Base-by-base conservation (phyloP, 2,797 vertebrate species). In the Malurus splendens region DNA sequence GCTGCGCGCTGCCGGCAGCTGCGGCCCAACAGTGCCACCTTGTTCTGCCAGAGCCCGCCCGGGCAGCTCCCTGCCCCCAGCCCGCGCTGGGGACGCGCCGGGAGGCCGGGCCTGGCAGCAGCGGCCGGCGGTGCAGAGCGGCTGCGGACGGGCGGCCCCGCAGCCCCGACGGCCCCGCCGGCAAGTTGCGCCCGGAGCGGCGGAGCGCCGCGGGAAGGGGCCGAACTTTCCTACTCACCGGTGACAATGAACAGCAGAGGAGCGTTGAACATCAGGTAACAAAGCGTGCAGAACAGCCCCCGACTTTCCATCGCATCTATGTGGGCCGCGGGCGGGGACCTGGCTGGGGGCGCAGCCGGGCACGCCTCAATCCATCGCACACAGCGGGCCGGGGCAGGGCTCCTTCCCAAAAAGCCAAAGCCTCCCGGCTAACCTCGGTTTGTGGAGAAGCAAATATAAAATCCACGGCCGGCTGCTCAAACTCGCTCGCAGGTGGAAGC, bases 221-320 rank as follows among this genome's bases (percentile, higher is more conserved):
- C 33, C 15, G 17, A 50, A 82, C 45, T 70, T 76, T 28, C 45
- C 64, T 45, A 76, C 86, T 87, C 86, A 87, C 86, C 86, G 64
- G 64, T 82, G 60, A 83, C 55, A n/a, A 51, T 51, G 42, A 75
- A 82, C 45, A 75, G 59, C 64, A 83, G 50, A 30, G 60, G 76
- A 65, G 30, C 36, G 54, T 81, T 74, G 71, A 87, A 57, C 64
- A 82, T 51, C 86, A 87, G 78, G 71, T 75, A 82, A 82, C 86
- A 75, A 61, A 87, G 56, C 83, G 90, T 89, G 57, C 44, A 76
- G 85, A 67, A 66, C 50, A 27, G 81, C 95, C 93, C 94, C 52
- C 79, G 86, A 73, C 89, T 89, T 94, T 86, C 90, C 87, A 87
- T 87, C 45, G 91, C 94, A 82, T 93, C 95, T 75, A 93, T 93